Evolutionary conservation across 2,888 invertebrate genomes (phyloP).

Genomic region (Eilema sororculum): DNA sequence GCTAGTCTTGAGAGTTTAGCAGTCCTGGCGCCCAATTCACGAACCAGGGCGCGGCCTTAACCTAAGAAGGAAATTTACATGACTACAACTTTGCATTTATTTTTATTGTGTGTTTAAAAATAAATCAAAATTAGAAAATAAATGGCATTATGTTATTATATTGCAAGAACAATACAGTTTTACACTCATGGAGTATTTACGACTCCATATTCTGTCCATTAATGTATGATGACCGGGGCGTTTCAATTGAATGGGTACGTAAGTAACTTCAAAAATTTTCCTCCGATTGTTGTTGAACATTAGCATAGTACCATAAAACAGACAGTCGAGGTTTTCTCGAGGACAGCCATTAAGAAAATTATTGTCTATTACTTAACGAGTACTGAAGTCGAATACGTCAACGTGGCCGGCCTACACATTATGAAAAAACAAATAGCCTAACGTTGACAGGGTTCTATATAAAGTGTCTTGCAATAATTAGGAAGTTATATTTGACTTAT

Average conservation of each 20-base stretch:
- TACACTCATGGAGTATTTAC: background rate
- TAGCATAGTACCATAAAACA: conserved; percentile 23
- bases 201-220: background rate
- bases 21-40: too few relatives aligned
- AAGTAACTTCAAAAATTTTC: conserved; percentile 1
- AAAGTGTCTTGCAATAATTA: background rate
- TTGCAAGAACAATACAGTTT: background rate
- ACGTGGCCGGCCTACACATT: background rate
- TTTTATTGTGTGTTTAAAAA: background rate
- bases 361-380: conserved; percentile 32
- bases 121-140: background rate
- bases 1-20: too few relatives aligned
- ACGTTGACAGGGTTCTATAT: background rate
- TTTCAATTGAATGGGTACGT: background rate
- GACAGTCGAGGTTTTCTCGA: conserved; percentile 19
- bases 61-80: too few relatives aligned
- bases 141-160: background rate
- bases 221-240: background rate
- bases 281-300: conserved; percentile 19
- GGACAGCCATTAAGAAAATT: conserved; percentile 39
- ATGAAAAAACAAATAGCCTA: background rate
- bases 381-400: conserved; percentile 28
- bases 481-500: too few relatives aligned
- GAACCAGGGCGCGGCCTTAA: too few relatives aligned
- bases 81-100: background rate